Evolutionary conservation across 2,113 vertebrate species (phyloP), one percentile per base, ranked within the genome.

Genomic region (Bos taurus): DNA sequence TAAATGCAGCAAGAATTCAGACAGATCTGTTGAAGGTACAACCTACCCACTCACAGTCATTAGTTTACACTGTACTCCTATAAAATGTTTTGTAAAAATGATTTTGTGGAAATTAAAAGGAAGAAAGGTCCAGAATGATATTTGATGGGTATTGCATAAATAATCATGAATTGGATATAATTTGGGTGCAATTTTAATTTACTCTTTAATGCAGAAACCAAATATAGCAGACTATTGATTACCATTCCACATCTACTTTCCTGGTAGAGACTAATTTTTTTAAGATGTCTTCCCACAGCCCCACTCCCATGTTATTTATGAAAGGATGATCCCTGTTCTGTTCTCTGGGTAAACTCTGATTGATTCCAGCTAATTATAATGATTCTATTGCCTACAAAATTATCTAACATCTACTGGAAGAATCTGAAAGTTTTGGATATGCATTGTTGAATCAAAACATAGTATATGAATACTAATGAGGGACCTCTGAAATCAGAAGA

Each of bases 21-120:
- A 85, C 12, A n/a, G 2, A 52, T 46, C 8, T 85, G 28, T 87
- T 40, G 25, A 23, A 81, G 43, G 59, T 46, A 30, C 6, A 40
- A 78, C 25, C 33, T 21, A 62, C 10, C 14, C 36, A 56, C 48
- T 21, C 54, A 78, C 25, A 82, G 46, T 40, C 7, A 13, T 83
- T 54, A 52, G 3, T 82, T 86, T 59, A 62, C 36, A 77, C 17
- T 60, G n/a, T 21, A 60, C 6, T 60, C 11, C 3, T 56, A 56
- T 52, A 74, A n/a, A 54, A 48, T 48, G 26, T 86, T 88, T 83
- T 40, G 7, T 30, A 54, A 87, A 90, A 90, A 46, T 87, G 36
- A 46, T 82, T 28, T 80, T 91, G 4, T 80, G 23, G 28, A 84
- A 89, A 80, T 16, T 84, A 46, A 92, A 94, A 85, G 43, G 5